Evolutionary conservation across 2,797 vertebrate genomes (phyloP).

Genomic region (Leontopithecus rosalia): DNA sequence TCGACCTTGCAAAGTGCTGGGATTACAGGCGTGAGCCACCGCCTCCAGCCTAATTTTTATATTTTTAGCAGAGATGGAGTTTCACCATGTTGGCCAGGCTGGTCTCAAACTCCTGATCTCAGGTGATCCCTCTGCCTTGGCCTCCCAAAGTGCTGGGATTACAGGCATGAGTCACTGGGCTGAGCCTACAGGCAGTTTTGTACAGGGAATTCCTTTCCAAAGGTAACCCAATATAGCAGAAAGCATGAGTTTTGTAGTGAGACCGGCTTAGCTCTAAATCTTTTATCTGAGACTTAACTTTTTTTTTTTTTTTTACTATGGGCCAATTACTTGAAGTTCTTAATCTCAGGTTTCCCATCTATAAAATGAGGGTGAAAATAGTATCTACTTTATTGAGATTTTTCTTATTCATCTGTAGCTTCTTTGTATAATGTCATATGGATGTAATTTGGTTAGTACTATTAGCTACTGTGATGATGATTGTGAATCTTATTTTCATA

Average conservation of each 20-base stretch:
- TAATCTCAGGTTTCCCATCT: background rate
- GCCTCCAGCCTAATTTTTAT: background rate
- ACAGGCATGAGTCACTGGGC: background rate
- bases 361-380: slow-evolving; percentile 40
- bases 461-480: slow-evolving; percentile 8
- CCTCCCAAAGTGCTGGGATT: background rate
- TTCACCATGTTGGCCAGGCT: background rate
- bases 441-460: background rate
- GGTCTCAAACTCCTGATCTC: background rate
- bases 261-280: background rate
- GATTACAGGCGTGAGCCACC: background rate
- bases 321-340: background rate
- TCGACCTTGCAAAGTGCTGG: background rate
- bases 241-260: slow-evolving; percentile 51
- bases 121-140: background rate
- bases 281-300: slow-evolving; percentile 29
- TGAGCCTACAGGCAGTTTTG: background rate
- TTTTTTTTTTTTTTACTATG: slow-evolving; percentile 20
- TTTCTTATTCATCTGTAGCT: background rate
- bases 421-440: background rate
- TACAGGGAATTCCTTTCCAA: slow-evolving; percentile 9
- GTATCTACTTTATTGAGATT: slow-evolving; percentile 10
- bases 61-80: background rate
- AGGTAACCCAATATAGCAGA: background rate
- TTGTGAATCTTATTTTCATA: slow-evolving; percentile 43